A percentile compares a stretch with the other conserved stretches of the same genome.
phyloP scores from a whole-genome alignment of 2,113 vertebrate genomes.

The Petrocephalus zakoni region DNA sequence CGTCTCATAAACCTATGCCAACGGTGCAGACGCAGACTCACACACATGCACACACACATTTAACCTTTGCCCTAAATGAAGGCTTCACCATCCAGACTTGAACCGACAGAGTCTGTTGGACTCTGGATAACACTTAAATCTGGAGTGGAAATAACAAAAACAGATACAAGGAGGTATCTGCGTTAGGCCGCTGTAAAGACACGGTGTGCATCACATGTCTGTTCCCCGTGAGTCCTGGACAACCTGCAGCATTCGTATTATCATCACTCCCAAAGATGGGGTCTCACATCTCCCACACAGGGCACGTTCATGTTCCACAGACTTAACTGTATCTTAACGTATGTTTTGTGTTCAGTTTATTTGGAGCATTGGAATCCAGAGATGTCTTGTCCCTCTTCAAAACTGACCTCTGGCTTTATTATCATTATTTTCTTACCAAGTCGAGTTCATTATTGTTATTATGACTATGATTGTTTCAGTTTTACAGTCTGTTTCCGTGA shows the following conservation, averaged over 20 bases:
- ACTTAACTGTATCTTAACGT: constrained; percentile 56
- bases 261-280: constrained; percentile 29
- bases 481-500: constrained; percentile 56
- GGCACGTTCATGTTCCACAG: constrained; percentile 60
- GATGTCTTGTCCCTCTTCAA: constrained; percentile 54
- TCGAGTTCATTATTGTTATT: constrained; percentile 57
- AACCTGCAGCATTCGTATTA: not conserved
- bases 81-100: constrained; percentile 66
- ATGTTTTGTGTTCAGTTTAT: constrained; percentile 40
- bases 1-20: not conserved
- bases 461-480: constrained; percentile 59
- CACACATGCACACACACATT: constrained; percentile 7
- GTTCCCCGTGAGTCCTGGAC: not conserved
- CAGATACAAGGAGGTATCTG: not conserved
- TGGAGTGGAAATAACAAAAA: constrained; percentile 37
- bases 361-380: constrained; percentile 50
- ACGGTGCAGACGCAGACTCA: not conserved
- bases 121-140: constrained; percentile 60
- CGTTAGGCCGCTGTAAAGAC: constrained; percentile 20
- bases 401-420: constrained; percentile 61
- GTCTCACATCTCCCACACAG: constrained; percentile 49
- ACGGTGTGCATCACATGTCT: not conserved
- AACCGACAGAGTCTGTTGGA: constrained; percentile 54
- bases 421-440: constrained; percentile 48
- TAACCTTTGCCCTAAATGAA: constrained; percentile 62